phyloP scores from a whole-genome alignment of 2,113 vertebrate genomes.

The western clawed frog (Xenopus tropicalis) region UCB_Xtro_10.0 CM004446.2:67547501-67548000 shows the following conservation, averaged over 20 bases:
- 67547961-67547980: slow-evolving; percentile 16
- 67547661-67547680: too few relatives aligned
- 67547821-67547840: slow-evolving; percentile 3
- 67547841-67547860: slow-evolving; percentile 5
- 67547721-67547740: not conserved
- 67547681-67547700: not conserved
- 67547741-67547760: not conserved
- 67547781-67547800: too few relatives aligned
- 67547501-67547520: too few relatives aligned
- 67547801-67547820: slow-evolving; percentile 3
- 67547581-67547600: too few relatives aligned
- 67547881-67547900: slow-evolving; percentile 13
- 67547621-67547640: too few relatives aligned
- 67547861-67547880: slow-evolving; percentile 21
- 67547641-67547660: too few relatives aligned
- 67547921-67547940: slow-evolving; percentile 11
- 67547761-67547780: not conserved
- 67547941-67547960: slow-evolving; percentile 16
- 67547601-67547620: too few relatives aligned
- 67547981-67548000: not conserved
- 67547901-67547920: slow-evolving; percentile 17
- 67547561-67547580: too few relatives aligned
- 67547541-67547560: too few relatives aligned
- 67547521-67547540: too few relatives aligned
- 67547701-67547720: not conserved